Evolutionary conservation across 2,797 vertebrate genomes (phyloP), one percentile per base, ranked within the genome.

Genomic region (Heliangelus exortis): DNA sequence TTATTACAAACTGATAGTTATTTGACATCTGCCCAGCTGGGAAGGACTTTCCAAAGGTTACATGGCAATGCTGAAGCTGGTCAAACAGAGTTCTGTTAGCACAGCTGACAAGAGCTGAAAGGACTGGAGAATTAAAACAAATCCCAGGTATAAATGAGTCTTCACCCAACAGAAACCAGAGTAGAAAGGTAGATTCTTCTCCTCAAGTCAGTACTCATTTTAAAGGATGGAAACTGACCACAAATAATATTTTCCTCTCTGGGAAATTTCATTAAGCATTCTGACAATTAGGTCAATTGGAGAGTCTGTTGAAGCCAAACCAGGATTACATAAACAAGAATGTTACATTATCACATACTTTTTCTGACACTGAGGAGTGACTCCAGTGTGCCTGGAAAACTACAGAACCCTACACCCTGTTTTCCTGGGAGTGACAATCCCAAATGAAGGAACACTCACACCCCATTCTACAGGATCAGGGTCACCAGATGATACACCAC

Each of bases 1-100:
- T 48, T 50, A 58, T 58, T 34, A 43, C 45, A 67, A 59, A 39
- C 25, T 34, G 14, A 15, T 66, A 33, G 69, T 65, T 39, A 79
- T 21, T 25, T 89, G 75, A 62, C 39, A 58, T 55, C 55, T 55
- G 34, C 31, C 12, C 39, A 66, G 7, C 17, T 13, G 23, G 65
- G 47, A 87, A 87, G 51, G 57, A 36, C 50, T 81, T 92, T 77
- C 54, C 68, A 77, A 68, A 92, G 74, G 72, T 71, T 92, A 33
- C 36, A 10, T 9, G 43, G 78, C 53, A 72, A 25, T 61, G 72
- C 22, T 1, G 1, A 92, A 50, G 45, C 45, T 85, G 72, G 25
- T 61, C 68, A 89, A 75, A 80, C 39, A 92, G 45, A 84, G 45
- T 4, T 92, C 41, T 73, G 75, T 58, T 80, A 85, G 81, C 87